Percentiles rank a stretch among this genome's conserved stretches.
phyloP scores from a whole-genome alignment of 2,113 vertebrate genomes.

The Bubo blakistoni region DNA sequence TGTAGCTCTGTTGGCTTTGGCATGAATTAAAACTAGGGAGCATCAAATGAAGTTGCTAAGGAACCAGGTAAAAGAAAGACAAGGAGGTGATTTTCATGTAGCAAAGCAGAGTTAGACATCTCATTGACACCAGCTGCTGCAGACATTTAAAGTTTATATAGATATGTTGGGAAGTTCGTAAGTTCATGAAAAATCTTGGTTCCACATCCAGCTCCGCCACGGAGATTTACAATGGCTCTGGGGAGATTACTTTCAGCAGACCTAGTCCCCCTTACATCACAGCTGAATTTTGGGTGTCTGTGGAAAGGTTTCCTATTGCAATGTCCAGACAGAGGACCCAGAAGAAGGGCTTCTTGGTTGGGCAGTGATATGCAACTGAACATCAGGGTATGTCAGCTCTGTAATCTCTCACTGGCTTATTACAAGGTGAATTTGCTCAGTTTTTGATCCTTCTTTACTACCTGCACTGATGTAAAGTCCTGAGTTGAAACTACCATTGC shows the following conservation, averaged over 20 bases:
- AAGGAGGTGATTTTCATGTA: not conserved
- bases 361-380: not conserved
- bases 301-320: not conserved
- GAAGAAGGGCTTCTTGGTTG: not conserved
- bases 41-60: not conserved
- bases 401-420: not conserved
- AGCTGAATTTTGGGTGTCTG: not conserved
- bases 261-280: accelerated
- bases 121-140: not conserved
- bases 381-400: not conserved
- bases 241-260: not conserved
- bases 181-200: not conserved
- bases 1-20: not conserved
- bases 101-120: not conserved
- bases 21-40: not conserved
- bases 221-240: not conserved
- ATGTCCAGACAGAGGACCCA: not conserved
- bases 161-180: not conserved
- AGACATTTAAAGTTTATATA: not conserved
- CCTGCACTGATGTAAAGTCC: not conserved
- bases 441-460: not conserved
- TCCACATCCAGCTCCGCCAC: not conserved
- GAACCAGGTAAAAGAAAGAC: not conserved
- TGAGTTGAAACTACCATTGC: not conserved
- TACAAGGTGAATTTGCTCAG: not conserved